Percentiles rank a stretch among this genome's conserved stretches.
These are phyloP conservation scores for Parauchenoglanis ngamensis DNA, from an alignment of 2,797 vertebrate species.

Conservation along the genomic window DNA sequence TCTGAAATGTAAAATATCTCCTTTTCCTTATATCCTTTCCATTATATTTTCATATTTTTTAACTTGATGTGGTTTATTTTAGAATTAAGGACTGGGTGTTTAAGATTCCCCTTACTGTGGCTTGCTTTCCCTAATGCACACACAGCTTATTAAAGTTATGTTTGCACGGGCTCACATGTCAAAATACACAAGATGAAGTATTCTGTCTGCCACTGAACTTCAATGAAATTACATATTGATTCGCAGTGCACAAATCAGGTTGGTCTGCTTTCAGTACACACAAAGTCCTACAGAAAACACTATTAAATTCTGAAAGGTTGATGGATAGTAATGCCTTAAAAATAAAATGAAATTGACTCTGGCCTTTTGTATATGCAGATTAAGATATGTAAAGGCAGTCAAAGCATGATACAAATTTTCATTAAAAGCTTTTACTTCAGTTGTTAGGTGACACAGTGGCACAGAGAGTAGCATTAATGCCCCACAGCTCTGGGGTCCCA, in stretches of 20 bases:
- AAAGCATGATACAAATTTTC: background rate
- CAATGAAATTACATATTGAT: constrained; percentile 60
- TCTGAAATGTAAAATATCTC: background rate
- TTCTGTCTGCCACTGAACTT: constrained; percentile 45
- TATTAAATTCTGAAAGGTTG: constrained; percentile 28
- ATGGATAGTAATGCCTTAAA: constrained; percentile 32
- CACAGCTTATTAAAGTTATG: constrained; percentile 36
- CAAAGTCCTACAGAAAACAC: constrained; percentile 12
- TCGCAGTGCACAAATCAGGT: constrained; percentile 50
- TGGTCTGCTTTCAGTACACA: constrained; percentile 37
- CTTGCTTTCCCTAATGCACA: constrained; percentile 15
- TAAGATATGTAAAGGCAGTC: background rate
- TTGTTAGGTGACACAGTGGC: background rate
- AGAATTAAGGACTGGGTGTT: constrained; percentile 9
- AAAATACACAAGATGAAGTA: constrained; percentile 47
- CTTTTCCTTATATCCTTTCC: background rate
- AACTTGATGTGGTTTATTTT: background rate
- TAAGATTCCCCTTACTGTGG: constrained; percentile 13
- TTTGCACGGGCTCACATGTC: constrained; percentile 33
- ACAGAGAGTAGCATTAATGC: background rate
- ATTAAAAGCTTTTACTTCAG: background rate
- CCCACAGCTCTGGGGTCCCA: background rate
- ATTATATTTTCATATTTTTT: background rate
- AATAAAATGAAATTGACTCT: constrained; percentile 30
- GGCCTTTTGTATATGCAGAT: constrained; percentile 9